These are phyloP conservation scores for Myotis davidii DNA, from an alignment of 2,113 vertebrate species.

Conservation along the genomic window DNA sequence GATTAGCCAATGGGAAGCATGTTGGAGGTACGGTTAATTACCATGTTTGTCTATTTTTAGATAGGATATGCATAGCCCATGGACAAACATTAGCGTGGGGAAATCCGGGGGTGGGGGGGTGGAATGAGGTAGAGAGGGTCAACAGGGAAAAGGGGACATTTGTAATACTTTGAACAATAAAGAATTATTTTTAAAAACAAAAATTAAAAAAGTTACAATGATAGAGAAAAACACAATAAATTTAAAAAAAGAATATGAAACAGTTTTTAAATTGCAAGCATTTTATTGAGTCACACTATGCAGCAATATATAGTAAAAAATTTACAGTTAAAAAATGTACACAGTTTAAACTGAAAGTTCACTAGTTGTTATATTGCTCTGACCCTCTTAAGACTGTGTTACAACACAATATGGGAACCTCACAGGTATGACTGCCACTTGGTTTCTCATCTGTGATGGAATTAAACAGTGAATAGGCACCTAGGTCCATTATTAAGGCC, in stretches of 20 bases:
- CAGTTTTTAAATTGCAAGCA: conserved; percentile 99
- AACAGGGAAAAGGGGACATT: too few species aligned
- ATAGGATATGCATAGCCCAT: too few species aligned
- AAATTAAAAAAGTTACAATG: too few species aligned
- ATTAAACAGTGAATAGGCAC: conserved; percentile 86
- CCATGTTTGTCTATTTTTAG: too few species aligned
- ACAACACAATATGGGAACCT: conserved; percentile 90
- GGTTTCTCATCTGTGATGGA: conserved; percentile 89
- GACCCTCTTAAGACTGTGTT: conserved; percentile 85
- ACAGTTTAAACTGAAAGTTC: conserved; percentile 94
- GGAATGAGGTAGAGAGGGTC: too few species aligned
- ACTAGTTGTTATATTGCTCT: conserved; percentile 90
- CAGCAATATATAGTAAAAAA: conserved; percentile 99
- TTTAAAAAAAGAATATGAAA: conserved; percentile 86
- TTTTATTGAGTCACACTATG: conserved; percentile 97
- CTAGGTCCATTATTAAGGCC: conserved; percentile 89
- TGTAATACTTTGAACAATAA: too few species aligned
- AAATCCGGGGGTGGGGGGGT: too few species aligned
- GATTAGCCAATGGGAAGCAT: too few species aligned
- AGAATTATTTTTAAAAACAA: too few species aligned
- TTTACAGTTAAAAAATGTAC: conserved; percentile 97
- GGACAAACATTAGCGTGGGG: too few species aligned
- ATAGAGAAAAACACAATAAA: too few species aligned
- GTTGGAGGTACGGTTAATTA: too few species aligned
- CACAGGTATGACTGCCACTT: conserved; percentile 85